These are phyloP conservation scores for Accipiter virgatus DNA, from an alignment of 2,113 vertebrate genomes.

Conservation along the genomic window DNA sequence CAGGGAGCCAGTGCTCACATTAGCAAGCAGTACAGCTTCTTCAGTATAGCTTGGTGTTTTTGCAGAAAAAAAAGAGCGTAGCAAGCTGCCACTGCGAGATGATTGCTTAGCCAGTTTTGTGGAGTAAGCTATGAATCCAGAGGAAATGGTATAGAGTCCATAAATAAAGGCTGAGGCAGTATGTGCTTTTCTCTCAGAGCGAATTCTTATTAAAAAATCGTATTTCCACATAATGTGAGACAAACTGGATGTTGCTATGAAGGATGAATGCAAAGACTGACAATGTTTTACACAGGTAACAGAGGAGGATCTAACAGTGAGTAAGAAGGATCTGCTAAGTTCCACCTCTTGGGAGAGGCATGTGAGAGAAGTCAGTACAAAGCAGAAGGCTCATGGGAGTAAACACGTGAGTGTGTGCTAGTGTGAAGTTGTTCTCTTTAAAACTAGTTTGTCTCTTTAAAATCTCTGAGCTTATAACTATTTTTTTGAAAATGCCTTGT, in stretches of 20 bases:
- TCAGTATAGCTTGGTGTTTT: not conserved
- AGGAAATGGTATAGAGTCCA: not conserved
- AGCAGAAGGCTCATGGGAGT: not conserved
- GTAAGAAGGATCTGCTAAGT: not conserved
- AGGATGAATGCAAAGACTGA: not conserved
- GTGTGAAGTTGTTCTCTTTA: not conserved
- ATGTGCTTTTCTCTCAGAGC: not conserved
- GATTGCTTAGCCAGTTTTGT: not conserved
- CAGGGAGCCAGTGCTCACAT: not conserved
- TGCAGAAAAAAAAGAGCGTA: not conserved
- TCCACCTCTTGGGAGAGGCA: not conserved
- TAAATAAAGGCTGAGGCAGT: not conserved
- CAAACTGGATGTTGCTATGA: not conserved
- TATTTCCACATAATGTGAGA: not conserved
- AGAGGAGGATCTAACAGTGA: not conserved
- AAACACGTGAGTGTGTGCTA: not conserved
- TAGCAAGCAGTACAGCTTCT: not conserved
- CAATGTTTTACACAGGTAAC: not conserved
- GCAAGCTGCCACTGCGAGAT: not conserved
- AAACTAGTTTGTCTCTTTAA: not conserved
- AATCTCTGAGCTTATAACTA: not conserved
- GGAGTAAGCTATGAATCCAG: not conserved
- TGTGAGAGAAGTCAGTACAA: not conserved
- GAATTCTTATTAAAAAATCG: not conserved
- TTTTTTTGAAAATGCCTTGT: not conserved